phyloP scores from a whole-genome alignment of 2,113 vertebrate species.

The Pedionomus torquatus region DNA sequence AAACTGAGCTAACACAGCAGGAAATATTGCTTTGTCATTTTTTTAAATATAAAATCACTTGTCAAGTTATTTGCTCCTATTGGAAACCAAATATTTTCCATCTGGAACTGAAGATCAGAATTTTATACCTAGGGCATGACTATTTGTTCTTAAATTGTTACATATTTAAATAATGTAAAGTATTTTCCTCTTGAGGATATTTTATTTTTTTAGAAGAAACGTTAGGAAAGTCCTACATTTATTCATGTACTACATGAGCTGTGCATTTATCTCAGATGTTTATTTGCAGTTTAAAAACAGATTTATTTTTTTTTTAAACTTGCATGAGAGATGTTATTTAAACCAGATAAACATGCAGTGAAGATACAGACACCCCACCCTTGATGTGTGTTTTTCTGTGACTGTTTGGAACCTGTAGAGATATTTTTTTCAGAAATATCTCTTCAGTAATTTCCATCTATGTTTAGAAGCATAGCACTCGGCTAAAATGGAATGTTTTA shows the following conservation, averaged over 20 bases:
- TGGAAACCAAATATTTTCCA: slow-evolving; percentile 8
- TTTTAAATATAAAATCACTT: neutral
- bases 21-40: neutral
- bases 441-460: neutral
- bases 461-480: neutral
- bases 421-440: neutral
- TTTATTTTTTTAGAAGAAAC: neutral
- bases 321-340: neutral
- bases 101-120: neutral
- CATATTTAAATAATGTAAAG: neutral
- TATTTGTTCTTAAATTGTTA: neutral
- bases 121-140: neutral
- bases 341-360: neutral
- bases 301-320: neutral
- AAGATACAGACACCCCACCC: neutral
- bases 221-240: neutral
- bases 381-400: accelerated
- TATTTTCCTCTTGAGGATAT: neutral
- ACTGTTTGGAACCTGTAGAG: neutral
- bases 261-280: neutral
- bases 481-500: neutral
- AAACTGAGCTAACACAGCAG: slow-evolving; percentile 6
- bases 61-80: neutral
- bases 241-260: neutral
- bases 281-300: neutral